Base-by-base conservation (phyloP, 1,140 invertebrate genomes). In the Zaprionus lachaisei region DNA sequence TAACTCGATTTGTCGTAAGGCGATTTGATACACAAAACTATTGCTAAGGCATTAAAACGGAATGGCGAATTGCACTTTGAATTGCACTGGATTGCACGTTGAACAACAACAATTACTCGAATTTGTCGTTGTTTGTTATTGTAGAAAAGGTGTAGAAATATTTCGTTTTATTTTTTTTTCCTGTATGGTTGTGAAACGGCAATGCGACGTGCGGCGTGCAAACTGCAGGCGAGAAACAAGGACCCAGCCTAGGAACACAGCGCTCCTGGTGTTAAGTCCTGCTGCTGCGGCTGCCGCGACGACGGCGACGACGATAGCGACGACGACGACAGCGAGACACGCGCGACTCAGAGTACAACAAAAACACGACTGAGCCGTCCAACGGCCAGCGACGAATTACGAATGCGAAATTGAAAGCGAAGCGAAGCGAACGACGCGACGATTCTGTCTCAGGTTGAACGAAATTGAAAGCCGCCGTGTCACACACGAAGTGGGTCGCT, bases 321-420 rank as follows among this genome's bases (percentile, higher is more conserved):
- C 65, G 58, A 72, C 74, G 60, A 80, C 81, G 51, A 71, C 81
- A 80, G 79, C 78, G 80, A 83, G 71, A 89, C 75, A 89, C 85
- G 76, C 85, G 79, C 85, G 77, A 81, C 47, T 51, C 78, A 76
- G 72, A 71, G 71, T 77, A 90, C 85, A 89, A 89, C 85, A 89
- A 89, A 89, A 89, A 90, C 81, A 89, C 85, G 86, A 89, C 85
- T 89, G 85, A 89, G 81, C 81, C 85, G 85, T 78, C 85, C 85
- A 90, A 84, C 86, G 79, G 84, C 85, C 84, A 90, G 81, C 85
- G 81, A 90, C 74, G 84, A 79, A 81, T 87, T 72, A 84, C 83
- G 67, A 71, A 67, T 68, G 66, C 75, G 85, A 89, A 84, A 89
- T 84, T 90, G 84, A 89, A 89, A 90, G 85, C 84, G 79, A 84